Evolutionary conservation across 2,113 vertebrate genomes (phyloP), one percentile per base, ranked within the genome.

Genomic region (Protobothrops mucrosquamatus): DNA sequence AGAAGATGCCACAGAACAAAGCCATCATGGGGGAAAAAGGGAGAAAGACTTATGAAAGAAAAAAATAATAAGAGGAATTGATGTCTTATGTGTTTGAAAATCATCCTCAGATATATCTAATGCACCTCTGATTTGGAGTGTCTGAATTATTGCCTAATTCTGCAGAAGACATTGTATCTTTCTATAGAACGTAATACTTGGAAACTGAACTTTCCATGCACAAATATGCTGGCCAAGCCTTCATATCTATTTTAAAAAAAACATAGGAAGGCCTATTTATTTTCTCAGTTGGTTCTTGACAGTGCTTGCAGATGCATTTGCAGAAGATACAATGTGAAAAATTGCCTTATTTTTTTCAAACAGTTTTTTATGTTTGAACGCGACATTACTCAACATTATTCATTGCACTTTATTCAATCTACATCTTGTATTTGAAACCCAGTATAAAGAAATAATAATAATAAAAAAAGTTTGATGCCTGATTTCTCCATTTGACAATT

Each of bases 291-390:
- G 26, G 43, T 54, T n/a, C 57, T 90, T 74, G 87, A 9, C 24
- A 51, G 94, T 4, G 85, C 93, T 94, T 94, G 61, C 52, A 88
- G 29, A 87, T 43, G 9, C 88, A 91, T 0, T 0, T 55, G 55
- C 87, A 92, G 89, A 95, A 94, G 39, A 92, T 14, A 95, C 15
- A 59, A 59, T 8, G 26, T 51, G 9, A 90, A 95, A 92, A 92
- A 92, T 54, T 54, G 14, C 1, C 15, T 24, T 89, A 51, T n/a
- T 95, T 96, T 69, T 89, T 85, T 48, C 46, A 93, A 57, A 43
- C 46, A 91, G 91, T 8, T 85, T 12, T 85, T 93, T 87, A 85
- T 10, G 55, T 93, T 94, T 94, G 93, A 94, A 2, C 52, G 39
- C 95, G 52, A 92, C 64, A 74, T 92, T 88, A 3, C 56, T 85